phyloP scores from a whole-genome alignment of 2,797 vertebrate genomes.

The Arnoldichthys spilopterus region DNA sequence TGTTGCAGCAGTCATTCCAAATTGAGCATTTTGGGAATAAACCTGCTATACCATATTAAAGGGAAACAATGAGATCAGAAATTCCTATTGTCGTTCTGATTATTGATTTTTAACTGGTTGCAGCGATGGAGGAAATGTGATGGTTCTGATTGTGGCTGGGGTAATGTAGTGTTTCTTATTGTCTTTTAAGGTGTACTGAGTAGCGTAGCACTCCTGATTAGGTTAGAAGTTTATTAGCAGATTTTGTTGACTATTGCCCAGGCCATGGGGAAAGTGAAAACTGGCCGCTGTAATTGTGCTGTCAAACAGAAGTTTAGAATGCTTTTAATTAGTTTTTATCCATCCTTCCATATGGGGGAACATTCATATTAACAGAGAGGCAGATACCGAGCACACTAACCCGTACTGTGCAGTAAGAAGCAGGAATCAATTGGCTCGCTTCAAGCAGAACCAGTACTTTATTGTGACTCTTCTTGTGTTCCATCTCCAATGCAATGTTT shows the following conservation, averaged over 20 bases:
- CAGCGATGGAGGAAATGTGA: constrained; percentile 5
- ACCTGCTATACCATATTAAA: constrained; percentile 12
- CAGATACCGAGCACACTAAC: constrained; percentile 9
- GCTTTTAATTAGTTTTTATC: constrained; percentile 44
- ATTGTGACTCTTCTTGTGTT: too few relatives aligned
- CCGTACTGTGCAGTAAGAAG: background rate
- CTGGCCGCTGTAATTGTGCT: constrained; percentile 21
- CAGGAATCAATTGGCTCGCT: too few relatives aligned
- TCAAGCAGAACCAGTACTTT: too few relatives aligned
- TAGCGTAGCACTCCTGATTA: constrained; percentile 37
- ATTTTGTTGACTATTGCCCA: constrained; percentile 22
- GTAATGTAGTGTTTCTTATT: constrained; percentile 46
- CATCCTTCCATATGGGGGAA: constrained; percentile 21
- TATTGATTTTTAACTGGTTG: constrained; percentile 10
- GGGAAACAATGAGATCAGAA: background rate
- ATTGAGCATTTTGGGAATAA: constrained; percentile 25
- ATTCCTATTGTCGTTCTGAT: background rate
- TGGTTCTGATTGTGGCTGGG: constrained; percentile 20
- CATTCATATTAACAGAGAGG: constrained; percentile 27
- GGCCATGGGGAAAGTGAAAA: background rate
- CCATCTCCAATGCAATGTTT: too few relatives aligned
- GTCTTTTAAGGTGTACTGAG: constrained; percentile 30
- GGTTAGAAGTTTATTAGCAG: constrained; percentile 44
- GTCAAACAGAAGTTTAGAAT: constrained; percentile 35
- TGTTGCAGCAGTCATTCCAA: constrained; percentile 6